Evolutionary conservation across 1,140 invertebrate genomes (phyloP).

Genomic region (Anastatus disparis): DNA sequence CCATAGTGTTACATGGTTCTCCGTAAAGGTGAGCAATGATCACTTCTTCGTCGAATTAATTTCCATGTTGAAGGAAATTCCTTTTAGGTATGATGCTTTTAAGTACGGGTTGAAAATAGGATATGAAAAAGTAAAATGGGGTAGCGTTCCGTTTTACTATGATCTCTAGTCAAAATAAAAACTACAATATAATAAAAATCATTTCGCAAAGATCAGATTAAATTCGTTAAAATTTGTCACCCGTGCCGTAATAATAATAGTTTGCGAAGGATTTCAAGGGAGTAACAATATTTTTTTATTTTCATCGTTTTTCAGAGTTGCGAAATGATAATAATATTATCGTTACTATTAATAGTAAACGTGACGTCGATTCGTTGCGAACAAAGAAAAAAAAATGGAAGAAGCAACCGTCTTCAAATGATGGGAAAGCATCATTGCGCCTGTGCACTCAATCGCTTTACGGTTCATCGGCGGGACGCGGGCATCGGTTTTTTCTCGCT

Average conservation of each 20-base stretch:
- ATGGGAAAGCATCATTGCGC: conserved; percentile 25
- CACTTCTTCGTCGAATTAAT: conserved; percentile 26
- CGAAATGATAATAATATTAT: conserved; percentile 38
- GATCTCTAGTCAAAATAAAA: conserved; percentile 42
- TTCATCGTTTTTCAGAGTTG: conserved; percentile 25
- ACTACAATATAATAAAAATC: conserved; percentile 11
- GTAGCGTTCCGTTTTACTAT: conserved; percentile 11
- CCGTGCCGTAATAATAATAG: conserved; percentile 12
- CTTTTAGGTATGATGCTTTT: conserved; percentile 14
- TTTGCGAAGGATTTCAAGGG: conserved; percentile 26
- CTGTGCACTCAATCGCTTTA: conserved; percentile 37
- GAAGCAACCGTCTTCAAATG: not conserved
- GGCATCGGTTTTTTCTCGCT: conserved; percentile 41
- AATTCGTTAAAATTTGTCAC: conserved; percentile 32
- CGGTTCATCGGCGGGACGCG: conserved; percentile 35
- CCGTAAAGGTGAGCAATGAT: conserved; percentile 31
- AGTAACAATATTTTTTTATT: conserved; percentile 25
- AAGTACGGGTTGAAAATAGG: not conserved
- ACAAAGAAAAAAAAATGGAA: conserved; percentile 33
- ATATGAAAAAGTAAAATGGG: conserved; percentile 6
- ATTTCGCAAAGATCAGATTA: conserved; percentile 31
- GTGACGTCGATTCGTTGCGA: conserved; percentile 45
- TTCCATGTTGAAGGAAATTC: conserved; percentile 10
- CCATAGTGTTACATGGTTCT: conserved; percentile 29
- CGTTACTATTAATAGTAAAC: conserved; percentile 47